These are phyloP conservation scores for Limanda limanda DNA, from an alignment of 2,113 vertebrate species.

Conservation along the genomic window DNA sequence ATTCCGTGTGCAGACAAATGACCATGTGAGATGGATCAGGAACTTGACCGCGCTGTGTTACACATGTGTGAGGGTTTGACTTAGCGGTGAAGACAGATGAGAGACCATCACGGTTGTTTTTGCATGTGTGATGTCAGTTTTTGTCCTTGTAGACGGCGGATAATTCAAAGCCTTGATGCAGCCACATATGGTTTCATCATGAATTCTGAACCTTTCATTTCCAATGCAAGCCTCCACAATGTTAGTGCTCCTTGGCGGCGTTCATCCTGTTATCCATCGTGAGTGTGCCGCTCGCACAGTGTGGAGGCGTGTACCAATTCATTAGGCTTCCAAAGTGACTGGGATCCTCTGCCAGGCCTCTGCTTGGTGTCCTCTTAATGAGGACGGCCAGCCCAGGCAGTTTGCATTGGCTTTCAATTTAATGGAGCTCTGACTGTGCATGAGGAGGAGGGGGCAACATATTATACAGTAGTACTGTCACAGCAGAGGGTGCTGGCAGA, in stretches of 20 bases:
- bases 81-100: background rate
- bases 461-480: slow-evolving; percentile 47
- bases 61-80: slow-evolving; percentile 5
- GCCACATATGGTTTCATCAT: background rate
- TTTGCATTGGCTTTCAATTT: slow-evolving; percentile 74
- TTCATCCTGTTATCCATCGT: slow-evolving; percentile 25
- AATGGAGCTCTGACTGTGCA: slow-evolving; percentile 58
- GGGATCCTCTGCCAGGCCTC: slow-evolving; percentile 59
- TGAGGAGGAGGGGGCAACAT: slow-evolving; percentile 28
- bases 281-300: slow-evolving; percentile 41
- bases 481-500: slow-evolving; percentile 30
- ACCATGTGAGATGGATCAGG: background rate
- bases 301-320: slow-evolving; percentile 61
- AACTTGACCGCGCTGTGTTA: slow-evolving; percentile 7
- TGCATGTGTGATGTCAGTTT: slow-evolving; percentile 1
- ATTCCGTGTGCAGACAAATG: slow-evolving; percentile 2
- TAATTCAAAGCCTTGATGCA: slow-evolving; percentile 5
- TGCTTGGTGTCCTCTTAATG: slow-evolving; percentile 73
- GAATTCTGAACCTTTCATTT: slow-evolving; percentile 10
- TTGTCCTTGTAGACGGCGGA: background rate
- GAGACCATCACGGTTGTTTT: background rate
- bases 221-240: background rate
- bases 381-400: slow-evolving; percentile 64
- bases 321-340: slow-evolving; percentile 62
- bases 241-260: slow-evolving; percentile 23